Base-by-base conservation (phyloP, 2,888 invertebrate species). In the Idaea straminata region DNA sequence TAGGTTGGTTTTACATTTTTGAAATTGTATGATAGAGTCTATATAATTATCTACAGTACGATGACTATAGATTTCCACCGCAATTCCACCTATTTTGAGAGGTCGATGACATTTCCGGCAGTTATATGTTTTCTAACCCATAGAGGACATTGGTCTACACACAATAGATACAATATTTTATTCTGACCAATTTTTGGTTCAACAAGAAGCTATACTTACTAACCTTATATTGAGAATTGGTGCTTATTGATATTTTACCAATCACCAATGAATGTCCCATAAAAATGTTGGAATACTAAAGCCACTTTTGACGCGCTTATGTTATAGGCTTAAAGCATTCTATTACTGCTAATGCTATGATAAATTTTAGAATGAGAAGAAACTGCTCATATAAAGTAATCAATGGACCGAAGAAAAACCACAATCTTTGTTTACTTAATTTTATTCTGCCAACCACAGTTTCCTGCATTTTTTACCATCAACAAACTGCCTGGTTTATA, bases 401-500 rank as follows among this genome's bases (percentile, higher is more conserved):
- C 47, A 47, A 47, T 47, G 47, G 5, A 7, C 47, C 47, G 13
- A 47, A 10, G 10, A 47, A 47, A 47, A 47, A 47, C 47, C 47
- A 47, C 47, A 47, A 47, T 47, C 13, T 47, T 47, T 47, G 47
- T 47, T 47, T 47, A 47, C 47, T 47, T 47, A 47, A 47, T 3
- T 6, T 47, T 10, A 47, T 7, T 47, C 13, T 2, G 47, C 13
- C 13, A 7, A 13, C 47, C 47, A 47, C 47, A 47, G 47, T 47
- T 47, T 10, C 47, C 47, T 10, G 47, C 47, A 47, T 47, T 47
- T 47, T 47, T 47, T 47, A 47, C 47, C 47, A 47, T 6, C 47
- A 7, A 36, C 10, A 47, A 47, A 47, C 47, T 4, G 10, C 7
- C 7, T 13, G 4, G 10, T 5, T 10, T 47, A 47, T 10, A 76